A percentile compares a stretch with the other conserved stretches of the same genome.
Evolutionary conservation across 2,797 vertebrate genomes (phyloP).

Genomic region (Leuciscus waleckii): DNA sequence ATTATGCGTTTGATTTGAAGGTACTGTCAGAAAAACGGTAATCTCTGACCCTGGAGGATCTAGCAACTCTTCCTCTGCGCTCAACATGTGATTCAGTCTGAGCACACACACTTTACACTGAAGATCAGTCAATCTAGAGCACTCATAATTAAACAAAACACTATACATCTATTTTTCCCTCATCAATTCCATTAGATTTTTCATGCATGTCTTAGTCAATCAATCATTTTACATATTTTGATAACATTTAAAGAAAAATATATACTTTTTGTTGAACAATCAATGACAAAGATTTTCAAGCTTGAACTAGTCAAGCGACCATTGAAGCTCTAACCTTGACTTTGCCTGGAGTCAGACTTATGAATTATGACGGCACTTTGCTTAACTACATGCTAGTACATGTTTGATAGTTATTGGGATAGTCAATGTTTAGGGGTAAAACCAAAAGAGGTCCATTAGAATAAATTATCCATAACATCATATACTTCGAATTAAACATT

Average conservation of each 20-base stretch:
- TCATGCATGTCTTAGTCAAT: background rate
- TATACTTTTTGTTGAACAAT: background rate
- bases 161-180: background rate
- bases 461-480: background rate
- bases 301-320: background rate
- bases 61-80: background rate
- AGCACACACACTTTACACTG: background rate
- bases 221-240: background rate
- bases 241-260: background rate
- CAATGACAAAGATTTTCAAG: background rate
- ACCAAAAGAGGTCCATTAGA: background rate
- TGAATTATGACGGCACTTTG: no score
- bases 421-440: background rate
- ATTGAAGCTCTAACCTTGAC: background rate
- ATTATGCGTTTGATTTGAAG: conserved; percentile 66
- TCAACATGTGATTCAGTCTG: conserved; percentile 36
- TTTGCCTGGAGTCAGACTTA: background rate
- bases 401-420: background rate
- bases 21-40: conserved; percentile 64
- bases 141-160: background rate
- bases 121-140: background rate
- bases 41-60: conserved; percentile 61
- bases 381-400: background rate
- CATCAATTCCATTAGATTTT: background rate
- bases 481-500: background rate